phyloP scores from a whole-genome alignment of 2,888 invertebrate genomes.

The Plutella xylostella region DNA sequence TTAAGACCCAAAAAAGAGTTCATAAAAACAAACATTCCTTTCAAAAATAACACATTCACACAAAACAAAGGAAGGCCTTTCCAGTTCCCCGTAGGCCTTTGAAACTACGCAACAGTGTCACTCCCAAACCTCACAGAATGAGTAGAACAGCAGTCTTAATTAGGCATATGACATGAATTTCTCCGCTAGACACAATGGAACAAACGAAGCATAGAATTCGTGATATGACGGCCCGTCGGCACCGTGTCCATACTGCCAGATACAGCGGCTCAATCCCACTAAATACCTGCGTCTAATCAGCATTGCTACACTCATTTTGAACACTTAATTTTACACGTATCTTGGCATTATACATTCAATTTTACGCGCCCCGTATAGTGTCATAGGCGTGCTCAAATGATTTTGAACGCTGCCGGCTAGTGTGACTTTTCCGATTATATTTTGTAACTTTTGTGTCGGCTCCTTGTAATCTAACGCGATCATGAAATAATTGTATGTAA shows the following conservation, averaged over 20 bases:
- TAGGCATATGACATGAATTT: slow-evolving; percentile 64
- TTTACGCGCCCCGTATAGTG: slow-evolving; percentile 40
- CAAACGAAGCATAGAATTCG: slow-evolving; percentile 61
- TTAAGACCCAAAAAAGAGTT: too few species aligned
- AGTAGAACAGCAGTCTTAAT: slow-evolving; percentile 32
- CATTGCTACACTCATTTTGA: slow-evolving; percentile 69
- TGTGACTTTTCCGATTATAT: too few species aligned
- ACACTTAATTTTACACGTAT: slow-evolving; percentile 69
- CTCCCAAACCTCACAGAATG: too few species aligned
- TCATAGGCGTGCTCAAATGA: background rate
- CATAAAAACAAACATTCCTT: too few species aligned
- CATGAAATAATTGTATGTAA: too few species aligned
- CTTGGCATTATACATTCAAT: slow-evolving; percentile 56
- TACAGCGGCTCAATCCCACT: slow-evolving; percentile 61
- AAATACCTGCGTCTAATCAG: slow-evolving; percentile 68
- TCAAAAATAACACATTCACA: too few species aligned
- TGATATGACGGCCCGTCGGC: slow-evolving; percentile 57
- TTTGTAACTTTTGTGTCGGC: too few species aligned
- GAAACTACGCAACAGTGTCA: too few species aligned
- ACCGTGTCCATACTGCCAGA: slow-evolving; percentile 42
- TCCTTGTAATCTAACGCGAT: too few species aligned
- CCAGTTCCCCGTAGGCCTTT: too few species aligned
- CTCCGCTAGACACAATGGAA: slow-evolving; percentile 58
- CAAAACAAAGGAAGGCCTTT: too few species aligned
- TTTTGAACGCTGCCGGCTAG: slow-evolving; percentile 5